These are phyloP conservation scores for Torymus texanus DNA, from an alignment of 2,888 invertebrate species.

Conservation along the genomic window DNA sequence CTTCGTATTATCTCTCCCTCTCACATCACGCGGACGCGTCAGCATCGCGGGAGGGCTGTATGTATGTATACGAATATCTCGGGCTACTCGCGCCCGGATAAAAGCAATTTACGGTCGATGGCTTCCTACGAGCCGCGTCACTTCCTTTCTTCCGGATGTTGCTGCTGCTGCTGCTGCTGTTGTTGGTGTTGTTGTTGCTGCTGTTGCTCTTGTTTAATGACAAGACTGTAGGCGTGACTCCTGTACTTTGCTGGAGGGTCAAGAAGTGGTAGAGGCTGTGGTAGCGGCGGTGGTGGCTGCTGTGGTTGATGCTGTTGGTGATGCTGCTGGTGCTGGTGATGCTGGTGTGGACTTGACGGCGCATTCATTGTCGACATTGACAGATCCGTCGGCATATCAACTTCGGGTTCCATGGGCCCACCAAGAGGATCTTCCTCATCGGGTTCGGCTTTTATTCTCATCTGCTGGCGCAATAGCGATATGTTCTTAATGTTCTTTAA, in stretches of 20 bases:
- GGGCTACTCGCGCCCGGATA: no score
- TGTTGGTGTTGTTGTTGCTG: no score
- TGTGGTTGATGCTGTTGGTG: conserved; percentile 10
- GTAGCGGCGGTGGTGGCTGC: conserved; percentile 62
- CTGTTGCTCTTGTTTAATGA: conserved; percentile 5
- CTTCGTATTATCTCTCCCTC: neutral
- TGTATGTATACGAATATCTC: no score
- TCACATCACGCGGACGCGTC: neutral
- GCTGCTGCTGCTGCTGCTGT: conserved; percentile 9
- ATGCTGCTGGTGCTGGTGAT: conserved; percentile 7
- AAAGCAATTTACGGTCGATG: no score
- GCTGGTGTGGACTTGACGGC: conserved; percentile 60
- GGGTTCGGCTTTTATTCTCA: conserved; percentile 76
- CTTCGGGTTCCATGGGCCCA: conserved; percentile 67
- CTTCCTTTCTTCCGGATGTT: conserved; percentile 73
- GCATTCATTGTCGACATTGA: conserved; percentile 74
- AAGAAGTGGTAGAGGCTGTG: conserved; percentile 66
- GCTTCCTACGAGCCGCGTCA: conserved; percentile 66
- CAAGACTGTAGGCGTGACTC: conserved; percentile 72
- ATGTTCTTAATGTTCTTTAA: conserved; percentile 96
- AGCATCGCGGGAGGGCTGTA: neutral
- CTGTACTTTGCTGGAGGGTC: conserved; percentile 73
- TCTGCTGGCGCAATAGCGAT: conserved; percentile 88
- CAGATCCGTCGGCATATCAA: conserved; percentile 73
- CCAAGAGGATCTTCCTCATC: conserved; percentile 65